Conservation (phyloP, 2,888 invertebrate species). For the Troglohyphantes excavatus region DNA sequence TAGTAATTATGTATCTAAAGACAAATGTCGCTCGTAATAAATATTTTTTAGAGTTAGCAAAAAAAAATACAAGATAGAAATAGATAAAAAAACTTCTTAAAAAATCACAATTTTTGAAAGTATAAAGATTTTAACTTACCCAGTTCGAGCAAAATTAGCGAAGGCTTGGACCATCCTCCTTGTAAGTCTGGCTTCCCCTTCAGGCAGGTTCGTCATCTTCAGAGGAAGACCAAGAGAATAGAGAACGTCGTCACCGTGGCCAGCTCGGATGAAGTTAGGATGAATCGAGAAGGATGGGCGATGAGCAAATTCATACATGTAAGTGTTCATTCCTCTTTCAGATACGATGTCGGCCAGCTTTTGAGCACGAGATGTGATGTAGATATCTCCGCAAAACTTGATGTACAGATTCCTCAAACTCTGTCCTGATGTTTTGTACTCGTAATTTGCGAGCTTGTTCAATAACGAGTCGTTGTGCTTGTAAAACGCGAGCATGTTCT, state of each 20-base stretch:
- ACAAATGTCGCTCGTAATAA: no score
- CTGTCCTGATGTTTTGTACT: slow-evolving; percentile 22
- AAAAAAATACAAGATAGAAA: no score
- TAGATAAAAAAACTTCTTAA: background rate
- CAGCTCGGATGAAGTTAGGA: slow-evolving; percentile 78
- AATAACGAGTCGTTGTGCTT: slow-evolving; percentile 36
- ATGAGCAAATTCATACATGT: slow-evolving; percentile 81
- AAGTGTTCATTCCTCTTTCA: slow-evolving; percentile 75
- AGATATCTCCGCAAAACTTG: slow-evolving; percentile 79
- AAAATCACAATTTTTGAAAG: background rate
- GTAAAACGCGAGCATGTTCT: slow-evolving; percentile 54
- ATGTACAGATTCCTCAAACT: slow-evolving; percentile 60
- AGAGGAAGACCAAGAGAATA: slow-evolving; percentile 77
- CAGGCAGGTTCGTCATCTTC: slow-evolving; percentile 7
- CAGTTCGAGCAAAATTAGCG: slow-evolving; percentile 70
- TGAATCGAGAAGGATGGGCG: slow-evolving; percentile 80
- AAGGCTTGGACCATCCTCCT: slow-evolving; percentile 55
- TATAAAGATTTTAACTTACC: slow-evolving; percentile 65
- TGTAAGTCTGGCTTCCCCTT: slow-evolving; percentile 56
- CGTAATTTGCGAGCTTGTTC: slow-evolving; percentile 43
- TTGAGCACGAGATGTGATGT: slow-evolving; percentile 73
- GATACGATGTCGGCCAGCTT: slow-evolving; percentile 39
- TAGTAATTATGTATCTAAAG: no score
- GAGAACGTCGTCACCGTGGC: slow-evolving; percentile 80
- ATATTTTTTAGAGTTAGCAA: no score